Base-by-base conservation (phyloP, 2,113 vertebrate species). In the Sprattus sprattus region DNA sequence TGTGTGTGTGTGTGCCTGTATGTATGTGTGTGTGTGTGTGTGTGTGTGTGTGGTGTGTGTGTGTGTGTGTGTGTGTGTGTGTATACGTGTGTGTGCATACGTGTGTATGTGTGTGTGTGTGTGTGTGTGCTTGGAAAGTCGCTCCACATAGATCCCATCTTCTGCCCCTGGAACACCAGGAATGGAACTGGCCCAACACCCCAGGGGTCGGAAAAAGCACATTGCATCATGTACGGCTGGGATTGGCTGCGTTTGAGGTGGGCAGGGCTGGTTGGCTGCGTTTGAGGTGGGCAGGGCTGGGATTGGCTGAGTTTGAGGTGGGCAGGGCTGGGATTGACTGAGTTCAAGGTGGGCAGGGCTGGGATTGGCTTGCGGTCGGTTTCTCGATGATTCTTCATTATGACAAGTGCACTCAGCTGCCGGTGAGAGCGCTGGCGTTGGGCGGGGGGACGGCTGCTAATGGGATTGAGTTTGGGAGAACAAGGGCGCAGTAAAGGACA, bases 301-400 rank as follows among this genome's bases (percentile, higher is more conserved):
- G n/a, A 28, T 71, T 32, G n/a, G 64, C n/a, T 71, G 64, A 13
- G n/a, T 25, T 13, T 71, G 64, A 25, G 8, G 25, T 25, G 64
- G 25, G 15, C 52, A 16, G 52, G 2, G 16, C 7, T 71, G 64
- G 9, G 64, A 13, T 28, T 28, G 64, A 25, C 9, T 2, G 2
- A 13, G 25, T 71, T 71, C 39, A 25, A 25, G 8, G 25, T 25
- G 64, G 25, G 15, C 52, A 16, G 52, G 2, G 16, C 7, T 71
- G 64, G 9, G 64, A 13, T 71, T 71, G 64, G 64, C 64, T 28
- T 25, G 7, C 64, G 32, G 64, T 32, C n/a, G 64, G n/a, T 13
- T 92, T 89, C 82, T 86, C 90, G 86, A 91, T 93, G 92, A 93
- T 94, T 93, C 92, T 94, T 94, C 92, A 95, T 95, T 92, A 95